Percentiles rank a stretch among this genome's conserved stretches.
These are phyloP conservation scores for Alexandromys fortis DNA, from an alignment of 2,113 vertebrate species.

Conservation along the genomic window DNA sequence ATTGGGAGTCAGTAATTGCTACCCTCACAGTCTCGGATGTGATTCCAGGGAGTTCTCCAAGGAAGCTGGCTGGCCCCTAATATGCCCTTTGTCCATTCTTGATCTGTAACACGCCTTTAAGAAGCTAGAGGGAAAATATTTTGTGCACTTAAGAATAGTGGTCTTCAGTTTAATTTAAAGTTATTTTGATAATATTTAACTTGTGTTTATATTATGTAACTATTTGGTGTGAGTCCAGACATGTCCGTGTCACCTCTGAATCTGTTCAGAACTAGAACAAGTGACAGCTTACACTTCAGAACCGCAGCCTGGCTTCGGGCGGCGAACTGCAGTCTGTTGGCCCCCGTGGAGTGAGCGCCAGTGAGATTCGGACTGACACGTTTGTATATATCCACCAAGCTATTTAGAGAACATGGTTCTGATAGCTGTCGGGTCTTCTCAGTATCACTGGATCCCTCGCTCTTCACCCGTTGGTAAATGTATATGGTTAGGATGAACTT, in stretches of 20 bases:
- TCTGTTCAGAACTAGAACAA: constrained; percentile 55
- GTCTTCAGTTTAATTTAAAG: constrained; percentile 83
- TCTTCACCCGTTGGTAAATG: constrained; percentile 77
- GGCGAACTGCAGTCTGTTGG: constrained; percentile 57
- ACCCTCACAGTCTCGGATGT: neutral
- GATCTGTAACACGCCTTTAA: constrained; percentile 43
- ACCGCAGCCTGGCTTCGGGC: neutral
- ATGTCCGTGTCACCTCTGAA: constrained; percentile 51
- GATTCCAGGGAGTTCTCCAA: constrained; percentile 45
- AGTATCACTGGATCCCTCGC: constrained; percentile 77
- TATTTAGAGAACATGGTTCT: constrained; percentile 78
- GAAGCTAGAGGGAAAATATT: constrained; percentile 39
- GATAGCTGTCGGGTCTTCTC: constrained; percentile 73
- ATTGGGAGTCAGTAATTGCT: constrained; percentile 34
- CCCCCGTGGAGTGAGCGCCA: constrained; percentile 50
- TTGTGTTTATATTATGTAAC: constrained; percentile 77
- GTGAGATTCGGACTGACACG: constrained; percentile 68
- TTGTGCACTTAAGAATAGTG: constrained; percentile 84
- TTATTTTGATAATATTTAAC: constrained; percentile 84
- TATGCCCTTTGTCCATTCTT: constrained; percentile 46
- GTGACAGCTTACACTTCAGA: constrained; percentile 13
- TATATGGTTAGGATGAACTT: constrained; percentile 75
- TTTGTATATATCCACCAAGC: constrained; percentile 79
- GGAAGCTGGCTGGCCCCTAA: constrained; percentile 10
- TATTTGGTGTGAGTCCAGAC: constrained; percentile 32